Evolutionary conservation across 2,113 vertebrate species (phyloP).

Genomic region (Sarotherodon lohbergeri): DNA sequence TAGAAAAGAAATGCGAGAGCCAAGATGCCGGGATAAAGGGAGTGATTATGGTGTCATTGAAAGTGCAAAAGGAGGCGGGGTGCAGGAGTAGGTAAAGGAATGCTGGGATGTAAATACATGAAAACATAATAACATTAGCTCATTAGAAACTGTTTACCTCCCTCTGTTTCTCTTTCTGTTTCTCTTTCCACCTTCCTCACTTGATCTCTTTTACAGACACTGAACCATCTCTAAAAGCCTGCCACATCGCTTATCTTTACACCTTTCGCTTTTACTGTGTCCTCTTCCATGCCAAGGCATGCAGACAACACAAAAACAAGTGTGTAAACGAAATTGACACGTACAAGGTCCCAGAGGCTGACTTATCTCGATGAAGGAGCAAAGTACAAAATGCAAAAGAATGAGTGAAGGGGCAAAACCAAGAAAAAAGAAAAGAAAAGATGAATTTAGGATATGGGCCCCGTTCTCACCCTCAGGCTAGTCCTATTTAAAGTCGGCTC

Average conservation of each 20-base stretch:
- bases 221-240: background rate
- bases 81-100: slow-evolving; percentile 12
- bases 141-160: background rate
- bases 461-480: slow-evolving; percentile 8
- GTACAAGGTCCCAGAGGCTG: background rate
- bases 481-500: slow-evolving; percentile 43
- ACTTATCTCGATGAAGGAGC: slow-evolving; percentile 5
- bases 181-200: background rate
- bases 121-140: background rate
- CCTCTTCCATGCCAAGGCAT: background rate
- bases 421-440: background rate
- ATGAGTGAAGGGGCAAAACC: background rate
- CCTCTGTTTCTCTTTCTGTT: background rate
- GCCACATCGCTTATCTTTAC: background rate
- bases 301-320: background rate
- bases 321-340: background rate
- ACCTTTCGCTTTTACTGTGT: background rate
- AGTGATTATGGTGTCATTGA: slow-evolving; percentile 23
- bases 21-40: background rate
- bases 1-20: slow-evolving; percentile 5
- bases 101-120: slow-evolving; percentile 11
- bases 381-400: slow-evolving; percentile 8
- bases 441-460: background rate
- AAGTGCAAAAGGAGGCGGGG: slow-evolving; percentile 23
- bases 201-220: background rate